Conservation (phyloP, 2,113 vertebrate species). For the Gambusia affinis region DNA sequence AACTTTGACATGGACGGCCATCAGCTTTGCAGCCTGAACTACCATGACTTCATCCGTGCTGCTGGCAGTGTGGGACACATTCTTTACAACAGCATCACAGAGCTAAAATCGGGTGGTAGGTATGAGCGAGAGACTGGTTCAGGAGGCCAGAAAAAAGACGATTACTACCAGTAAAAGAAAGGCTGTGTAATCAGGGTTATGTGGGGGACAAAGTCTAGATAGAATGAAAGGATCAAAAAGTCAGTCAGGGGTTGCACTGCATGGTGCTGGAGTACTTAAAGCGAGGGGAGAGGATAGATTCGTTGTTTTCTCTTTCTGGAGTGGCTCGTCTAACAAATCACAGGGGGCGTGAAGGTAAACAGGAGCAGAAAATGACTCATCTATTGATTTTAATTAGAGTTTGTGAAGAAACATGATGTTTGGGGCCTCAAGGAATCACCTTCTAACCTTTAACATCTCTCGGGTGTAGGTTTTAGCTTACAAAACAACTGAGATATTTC, state of each 20-base stretch:
- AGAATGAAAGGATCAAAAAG: conserved; percentile 35
- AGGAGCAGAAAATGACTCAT: conserved; percentile 21
- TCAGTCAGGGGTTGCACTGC: conserved; percentile 21
- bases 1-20: conserved; percentile 94
- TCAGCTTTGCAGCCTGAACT: conserved; percentile 90
- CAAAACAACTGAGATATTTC: not conserved
- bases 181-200: conserved; percentile 14
- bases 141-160: conserved; percentile 4
- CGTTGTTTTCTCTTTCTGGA: conserved; percentile 52
- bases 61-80: conserved; percentile 89
- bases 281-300: conserved; percentile 48
- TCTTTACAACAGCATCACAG: conserved; percentile 90
- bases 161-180: conserved; percentile 32
- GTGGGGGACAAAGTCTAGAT: conserved; percentile 30
- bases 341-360: conserved; percentile 29
- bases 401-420: conserved; percentile 1
- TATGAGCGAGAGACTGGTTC: conserved; percentile 3
- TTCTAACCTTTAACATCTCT: not conserved
- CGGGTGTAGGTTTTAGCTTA: not conserved
- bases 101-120: conserved; percentile 91
- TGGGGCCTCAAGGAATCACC: not conserved
- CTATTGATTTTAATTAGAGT: conserved; percentile 23
- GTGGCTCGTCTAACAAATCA: conserved; percentile 47
- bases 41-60: conserved; percentile 90
- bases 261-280: conserved; percentile 25